Base-by-base conservation (phyloP, 2,797 vertebrate genomes). In the Hoplostethus atlanticus region DNA sequence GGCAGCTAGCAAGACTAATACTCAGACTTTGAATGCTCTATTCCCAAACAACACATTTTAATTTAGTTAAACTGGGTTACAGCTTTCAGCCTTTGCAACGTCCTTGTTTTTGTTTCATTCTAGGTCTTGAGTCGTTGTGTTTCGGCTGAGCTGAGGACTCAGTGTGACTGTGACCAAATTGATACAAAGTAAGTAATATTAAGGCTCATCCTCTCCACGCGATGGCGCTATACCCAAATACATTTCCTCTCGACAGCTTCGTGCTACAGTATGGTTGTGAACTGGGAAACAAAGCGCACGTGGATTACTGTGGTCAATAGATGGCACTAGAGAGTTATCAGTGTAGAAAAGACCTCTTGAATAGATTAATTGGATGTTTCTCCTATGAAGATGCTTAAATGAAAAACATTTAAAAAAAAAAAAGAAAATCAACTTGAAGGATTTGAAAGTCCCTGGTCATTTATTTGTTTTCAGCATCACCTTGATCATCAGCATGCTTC, bases 301-400 rank as follows among this genome's bases (percentile, higher is more conserved):
- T 44, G 12, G 21, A 31, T 7, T 13, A 38, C 6, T 38, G 3
- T 6, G 13, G 58, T 44, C 91, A 54, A 59, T 71, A 91, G 91
- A 79, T 84, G 91, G 91, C 63, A 81, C 90, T 89, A 56, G 61
- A 76, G 84, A 64, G 62, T 64, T 73, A 72, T 54, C 42, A 58
- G 40, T 36, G 8, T 5, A 17, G 34, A 34, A 40, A 3, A 0
- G 0, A 50, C 2, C 30, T 8, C 2, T 36, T 42, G 0, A 60
- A 31, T 15, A 3, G 3, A 17, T 56, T 53, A 17, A 63, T 36
- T 59, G 3, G 51, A 30, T 1, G 30, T 42, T 59, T 64, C 6
- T 73, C 34, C 8, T 44, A 40, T 75, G 65, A 80, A 65, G 54
- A 58, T 64, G 46, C 31, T n/a, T 30, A 17, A 36, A 17, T 21